Base-by-base conservation (phyloP, 2,888 invertebrate species). In the Tachystola acroxantha region DNA sequence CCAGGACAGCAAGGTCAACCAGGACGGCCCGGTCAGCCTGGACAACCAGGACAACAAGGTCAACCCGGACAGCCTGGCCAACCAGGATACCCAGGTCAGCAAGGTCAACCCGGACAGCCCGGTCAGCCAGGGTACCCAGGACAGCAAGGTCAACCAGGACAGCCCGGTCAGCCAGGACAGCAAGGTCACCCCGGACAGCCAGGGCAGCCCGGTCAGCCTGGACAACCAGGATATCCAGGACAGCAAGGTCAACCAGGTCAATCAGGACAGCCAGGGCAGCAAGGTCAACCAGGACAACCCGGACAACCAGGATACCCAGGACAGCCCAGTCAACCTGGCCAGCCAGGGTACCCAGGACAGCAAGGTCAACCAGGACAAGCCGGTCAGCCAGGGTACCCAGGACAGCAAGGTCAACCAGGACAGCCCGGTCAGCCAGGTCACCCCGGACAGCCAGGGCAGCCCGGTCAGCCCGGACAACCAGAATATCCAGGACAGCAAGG, bases 301-400 rank as follows among this genome's bases (percentile, higher is more conserved):
- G 46, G 39, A 84, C 67, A 32, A 48, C 20, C 34, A 28, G 32
- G 39, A 10, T 30, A 32, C 3, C 32, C 27, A 39, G 53, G 43
- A 12, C 27, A 40, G 12, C 40, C 43, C 9, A 53, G 48, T 11
- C 42, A 40, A 29, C 45, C 46, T n/a, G 50, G 46, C 2, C 28
- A 10, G 14, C 88, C 48, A 86, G 61, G 49, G 86, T 61, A n/a
- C 86, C 89, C 54, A 81, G 66, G 36, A 87, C 69, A 20, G 4
- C 58, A 50, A 36, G 53, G 36, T 14, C n/a, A 29, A 2, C 40
- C 34, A 20, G 41, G 36, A 6, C 27, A 42, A 10, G 36, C 12
- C 3, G 12, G 12, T 3, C 12, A 27, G 11, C 27, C 10, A 2
- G 10, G 12, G 2, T 3, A 27, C 9, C 27, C 3, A 27, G 12